A percentile compares a stretch with the other conserved stretches of the same genome.
These are phyloP conservation scores for Diceros bicornis DNA, from an alignment of 2,797 vertebrate species.

Conservation along the genomic window DNA sequence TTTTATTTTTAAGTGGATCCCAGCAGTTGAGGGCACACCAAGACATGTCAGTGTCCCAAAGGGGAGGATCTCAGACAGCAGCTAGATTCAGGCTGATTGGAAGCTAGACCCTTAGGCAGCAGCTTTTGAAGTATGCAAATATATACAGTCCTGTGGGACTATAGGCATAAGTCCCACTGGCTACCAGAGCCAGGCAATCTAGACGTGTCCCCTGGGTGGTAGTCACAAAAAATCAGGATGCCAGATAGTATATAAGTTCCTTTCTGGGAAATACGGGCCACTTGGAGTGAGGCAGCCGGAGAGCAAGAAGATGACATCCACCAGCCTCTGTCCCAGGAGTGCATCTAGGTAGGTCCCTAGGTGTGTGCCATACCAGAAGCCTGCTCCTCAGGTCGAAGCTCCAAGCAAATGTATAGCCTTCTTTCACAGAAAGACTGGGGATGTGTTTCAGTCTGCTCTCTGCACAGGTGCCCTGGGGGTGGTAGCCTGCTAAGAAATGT, in stretches of 20 bases:
- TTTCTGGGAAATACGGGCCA: background rate
- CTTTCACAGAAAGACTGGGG: background rate
- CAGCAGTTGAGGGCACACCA: background rate
- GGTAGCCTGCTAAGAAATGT: background rate
- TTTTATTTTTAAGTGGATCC: background rate
- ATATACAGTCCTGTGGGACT: background rate
- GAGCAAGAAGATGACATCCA: background rate
- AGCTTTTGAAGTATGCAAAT: slow-evolving; percentile 17
- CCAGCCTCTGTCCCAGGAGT: background rate
- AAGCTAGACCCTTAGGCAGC: background rate
- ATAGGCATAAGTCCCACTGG: background rate
- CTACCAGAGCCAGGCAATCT: background rate
- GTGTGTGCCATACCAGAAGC: background rate
- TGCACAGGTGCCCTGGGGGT: background rate
- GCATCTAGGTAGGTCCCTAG: background rate
- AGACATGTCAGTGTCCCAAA: background rate
- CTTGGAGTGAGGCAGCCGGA: background rate
- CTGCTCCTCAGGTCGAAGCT: background rate
- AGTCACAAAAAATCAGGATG: background rate
- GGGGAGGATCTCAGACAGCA: background rate
- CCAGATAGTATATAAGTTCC: background rate
- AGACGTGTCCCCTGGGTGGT: background rate
- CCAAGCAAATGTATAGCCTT: background rate
- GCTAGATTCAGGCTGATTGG: background rate
- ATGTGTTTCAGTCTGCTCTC: background rate